A percentile compares a stretch with the other conserved stretches of the same genome.
phyloP scores from a whole-genome alignment of 1,140 invertebrate genomes.

The Drosophila lacertosa region DNA sequence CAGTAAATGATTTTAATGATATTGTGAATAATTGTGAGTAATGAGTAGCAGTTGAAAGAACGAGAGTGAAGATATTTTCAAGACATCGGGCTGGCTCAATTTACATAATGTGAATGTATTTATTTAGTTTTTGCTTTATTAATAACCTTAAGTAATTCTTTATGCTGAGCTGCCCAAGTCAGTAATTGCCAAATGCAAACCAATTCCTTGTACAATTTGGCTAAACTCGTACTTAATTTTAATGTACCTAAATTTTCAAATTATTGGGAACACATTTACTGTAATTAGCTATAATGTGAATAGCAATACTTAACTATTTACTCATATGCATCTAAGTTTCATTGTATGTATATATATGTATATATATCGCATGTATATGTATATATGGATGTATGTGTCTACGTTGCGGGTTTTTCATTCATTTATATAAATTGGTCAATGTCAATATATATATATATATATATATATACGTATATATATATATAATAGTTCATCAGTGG shows the following conservation, averaged over 20 bases:
- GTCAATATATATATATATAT: conserved; percentile 28
- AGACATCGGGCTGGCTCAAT: conserved; percentile 4
- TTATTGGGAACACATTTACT: conserved; percentile 35
- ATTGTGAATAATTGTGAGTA: conserved; percentile 30
- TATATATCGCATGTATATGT: conserved; percentile 15
- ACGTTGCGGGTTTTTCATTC: conserved; percentile 39
- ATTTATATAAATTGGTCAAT: conserved; percentile 54
- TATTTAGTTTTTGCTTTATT: not conserved
- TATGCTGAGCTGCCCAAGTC: conserved; percentile 8
- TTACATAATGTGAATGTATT: not conserved
- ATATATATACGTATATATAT: not conserved
- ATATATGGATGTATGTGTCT: conserved; percentile 13
- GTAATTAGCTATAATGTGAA: conserved; percentile 38
- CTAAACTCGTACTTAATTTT: conserved; percentile 17
- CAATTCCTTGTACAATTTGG: conserved; percentile 38
- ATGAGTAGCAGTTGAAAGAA: conserved; percentile 31
- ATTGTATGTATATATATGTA: conserved; percentile 19
- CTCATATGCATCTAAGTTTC: conserved; percentile 23
- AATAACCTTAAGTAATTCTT: not conserved
- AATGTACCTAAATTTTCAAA: conserved; percentile 22
- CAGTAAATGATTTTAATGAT: conserved; percentile 38
- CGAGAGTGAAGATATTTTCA: conserved; percentile 19
- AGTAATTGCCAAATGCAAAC: conserved; percentile 31
- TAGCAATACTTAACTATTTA: conserved; percentile 45
- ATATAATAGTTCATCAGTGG: conserved; percentile 37